Evolutionary conservation across 1,140 invertebrate species (phyloP).

Genomic region (Euborellia annulipes): DNA sequence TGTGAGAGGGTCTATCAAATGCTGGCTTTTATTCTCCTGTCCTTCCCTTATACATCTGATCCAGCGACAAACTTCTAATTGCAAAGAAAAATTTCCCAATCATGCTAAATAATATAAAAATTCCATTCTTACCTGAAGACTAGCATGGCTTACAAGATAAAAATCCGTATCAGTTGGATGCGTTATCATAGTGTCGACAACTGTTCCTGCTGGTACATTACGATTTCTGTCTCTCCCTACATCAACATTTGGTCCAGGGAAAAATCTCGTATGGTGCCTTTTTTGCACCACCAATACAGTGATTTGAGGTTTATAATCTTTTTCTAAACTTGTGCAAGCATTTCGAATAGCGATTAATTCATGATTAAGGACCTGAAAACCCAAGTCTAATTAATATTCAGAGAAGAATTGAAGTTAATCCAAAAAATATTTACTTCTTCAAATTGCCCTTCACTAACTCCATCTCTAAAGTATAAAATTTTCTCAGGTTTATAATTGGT

Average conservation of each 20-base stretch:
- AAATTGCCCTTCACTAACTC: constrained; percentile 81
- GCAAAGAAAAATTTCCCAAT: too few species aligned
- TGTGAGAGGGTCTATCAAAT: too few species aligned
- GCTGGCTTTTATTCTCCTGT: too few species aligned
- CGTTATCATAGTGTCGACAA: constrained; percentile 67
- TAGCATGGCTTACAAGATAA: constrained; percentile 57
- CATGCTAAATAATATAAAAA: too few species aligned
- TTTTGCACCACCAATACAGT: constrained; percentile 83
- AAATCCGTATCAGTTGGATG: constrained; percentile 73
- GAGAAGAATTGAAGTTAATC: too few species aligned
- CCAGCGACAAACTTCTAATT: too few species aligned
- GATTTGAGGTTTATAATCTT: constrained; percentile 42
- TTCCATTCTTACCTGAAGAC: constrained; percentile 43
- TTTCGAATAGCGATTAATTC: constrained; percentile 49
- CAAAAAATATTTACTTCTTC: constrained; percentile 31
- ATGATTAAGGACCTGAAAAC: constrained; percentile 27
- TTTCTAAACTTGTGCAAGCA: constrained; percentile 39
- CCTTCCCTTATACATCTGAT: too few species aligned
- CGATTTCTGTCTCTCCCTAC: constrained; percentile 27
- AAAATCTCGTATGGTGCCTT: constrained; percentile 63
- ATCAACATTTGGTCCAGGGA: constrained; percentile 35
- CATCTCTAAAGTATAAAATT: constrained; percentile 69
- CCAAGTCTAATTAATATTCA: neutral
- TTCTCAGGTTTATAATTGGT: constrained; percentile 32
- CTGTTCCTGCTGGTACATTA: constrained; percentile 70